Percentiles rank a stretch among this genome's conserved stretches.
These are phyloP conservation scores for Romanomermis culicivorax DNA, from an alignment of 2,888 invertebrate species.

Conservation along the genomic window DNA sequence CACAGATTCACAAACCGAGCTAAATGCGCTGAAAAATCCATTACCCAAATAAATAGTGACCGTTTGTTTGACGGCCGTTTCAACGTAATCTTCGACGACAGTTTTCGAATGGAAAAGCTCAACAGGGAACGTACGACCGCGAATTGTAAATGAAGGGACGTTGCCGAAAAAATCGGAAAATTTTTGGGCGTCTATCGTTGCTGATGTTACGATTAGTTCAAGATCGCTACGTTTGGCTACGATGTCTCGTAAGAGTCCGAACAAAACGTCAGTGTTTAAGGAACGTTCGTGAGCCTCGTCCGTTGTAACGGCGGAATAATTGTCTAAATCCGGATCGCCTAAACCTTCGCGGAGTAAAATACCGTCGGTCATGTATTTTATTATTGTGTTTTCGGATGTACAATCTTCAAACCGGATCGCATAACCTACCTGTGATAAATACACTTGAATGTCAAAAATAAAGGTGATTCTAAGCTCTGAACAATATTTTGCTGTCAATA, in stretches of 20 bases:
- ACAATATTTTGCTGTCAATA: too few species aligned
- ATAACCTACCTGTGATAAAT: constrained; percentile 50
- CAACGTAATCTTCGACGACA: constrained; percentile 92
- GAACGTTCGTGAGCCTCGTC: constrained; percentile 98
- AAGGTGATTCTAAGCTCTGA: too few species aligned
- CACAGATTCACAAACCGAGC: too few species aligned
- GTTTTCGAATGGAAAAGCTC: constrained; percentile 77
- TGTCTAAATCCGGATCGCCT: constrained; percentile 80
- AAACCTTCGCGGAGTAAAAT: constrained; percentile 84
- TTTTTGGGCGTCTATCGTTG: constrained; percentile 95
- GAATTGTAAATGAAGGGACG: constrained; percentile 85
- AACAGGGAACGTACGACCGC: constrained; percentile 93
- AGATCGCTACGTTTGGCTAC: constrained; percentile 62
- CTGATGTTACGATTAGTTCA: constrained; percentile 83
- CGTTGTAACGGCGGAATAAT: constrained; percentile 95
- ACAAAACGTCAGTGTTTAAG: constrained; percentile 88
- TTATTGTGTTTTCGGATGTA: constrained; percentile 41
- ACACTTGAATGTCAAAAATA: too few species aligned
- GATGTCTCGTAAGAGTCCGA: constrained; percentile 43
- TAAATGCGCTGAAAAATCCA: too few species aligned
- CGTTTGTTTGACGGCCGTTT: constrained; percentile 85
- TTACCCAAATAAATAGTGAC: constrained; percentile 78
- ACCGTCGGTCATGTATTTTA: constrained; percentile 93
- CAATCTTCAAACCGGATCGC: constrained; percentile 99
- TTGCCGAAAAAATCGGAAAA: constrained; percentile 97